Percentiles rank a stretch among this genome's conserved stretches.
Evolutionary conservation across 2,797 vertebrate genomes (phyloP).

Genomic region (Hirundo rustica): DNA sequence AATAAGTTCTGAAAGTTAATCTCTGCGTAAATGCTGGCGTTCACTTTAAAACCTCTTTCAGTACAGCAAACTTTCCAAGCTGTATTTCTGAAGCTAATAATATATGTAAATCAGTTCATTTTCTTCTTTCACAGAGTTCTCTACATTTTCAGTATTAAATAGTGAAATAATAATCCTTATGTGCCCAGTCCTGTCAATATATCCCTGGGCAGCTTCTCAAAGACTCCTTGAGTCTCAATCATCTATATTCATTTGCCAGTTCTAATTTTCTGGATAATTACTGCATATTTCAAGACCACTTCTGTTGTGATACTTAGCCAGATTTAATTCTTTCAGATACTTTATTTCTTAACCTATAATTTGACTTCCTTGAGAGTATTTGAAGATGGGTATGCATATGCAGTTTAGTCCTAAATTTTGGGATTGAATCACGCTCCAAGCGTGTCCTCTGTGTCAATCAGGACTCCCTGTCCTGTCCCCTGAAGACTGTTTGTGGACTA

Average conservation of each 20-base stretch:
- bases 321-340: slow-evolving; percentile 20
- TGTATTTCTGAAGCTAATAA: neutral
- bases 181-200: neutral
- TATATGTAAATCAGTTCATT: neutral
- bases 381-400: neutral
- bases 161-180: neutral
- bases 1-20: neutral
- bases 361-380: neutral
- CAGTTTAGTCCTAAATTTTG: neutral
- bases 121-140: neutral
- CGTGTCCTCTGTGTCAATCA: neutral
- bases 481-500: neutral
- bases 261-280: slow-evolving; percentile 41
- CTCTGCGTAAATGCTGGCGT: neutral
- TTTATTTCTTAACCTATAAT: slow-evolving; percentile 19
- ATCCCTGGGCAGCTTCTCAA: slow-evolving; percentile 25
- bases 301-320: neutral
- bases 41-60: neutral
- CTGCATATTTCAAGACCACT: slow-evolving; percentile 31
- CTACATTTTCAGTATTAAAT: neutral
- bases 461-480: neutral
- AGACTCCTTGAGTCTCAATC: slow-evolving; percentile 27
- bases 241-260: slow-evolving; percentile 3
- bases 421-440: neutral
- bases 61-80: neutral